A percentile compares a stretch with the other conserved stretches of the same genome.
Conservation (phyloP, 2,113 vertebrate species). For the Procavia capensis region DNA sequence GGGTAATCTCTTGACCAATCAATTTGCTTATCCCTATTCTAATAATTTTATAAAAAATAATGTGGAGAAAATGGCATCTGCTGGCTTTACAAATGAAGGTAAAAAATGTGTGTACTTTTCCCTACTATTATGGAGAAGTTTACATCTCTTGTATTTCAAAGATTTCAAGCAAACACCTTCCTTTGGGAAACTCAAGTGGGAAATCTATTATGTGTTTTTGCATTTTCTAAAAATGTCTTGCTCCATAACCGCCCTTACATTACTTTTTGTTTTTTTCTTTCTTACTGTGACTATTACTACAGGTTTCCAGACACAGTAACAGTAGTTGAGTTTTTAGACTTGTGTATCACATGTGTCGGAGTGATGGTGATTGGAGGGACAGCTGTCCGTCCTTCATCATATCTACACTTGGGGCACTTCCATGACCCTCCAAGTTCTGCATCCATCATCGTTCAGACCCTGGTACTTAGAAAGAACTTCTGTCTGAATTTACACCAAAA, state of each 20-base stretch:
- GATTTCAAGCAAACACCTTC: conserved; percentile 58
- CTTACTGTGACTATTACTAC: conserved; percentile 15
- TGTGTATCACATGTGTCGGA: conserved; percentile 5
- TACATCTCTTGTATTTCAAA: conserved; percentile 23
- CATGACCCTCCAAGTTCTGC: conserved; percentile 2
- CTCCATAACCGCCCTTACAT: conserved; percentile 27
- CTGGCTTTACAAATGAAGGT: conserved; percentile 39
- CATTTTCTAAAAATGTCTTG: conserved; percentile 45
- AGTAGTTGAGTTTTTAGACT: not conserved
- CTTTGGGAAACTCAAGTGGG: conserved; percentile 50
- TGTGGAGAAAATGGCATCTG: conserved; percentile 44
- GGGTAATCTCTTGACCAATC: conserved; percentile 56
- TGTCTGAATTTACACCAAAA: not conserved
- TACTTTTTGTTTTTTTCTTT: conserved; percentile 54
- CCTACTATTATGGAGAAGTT: conserved; percentile 54
- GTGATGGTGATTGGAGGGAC: not conserved
- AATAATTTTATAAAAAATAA: conserved; percentile 61
- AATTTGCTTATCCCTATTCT: conserved; percentile 47
- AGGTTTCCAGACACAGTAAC: conserved; percentile 45
- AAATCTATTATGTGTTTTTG: conserved; percentile 52
- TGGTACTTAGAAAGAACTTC: not conserved
- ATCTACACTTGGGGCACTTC: not conserved
- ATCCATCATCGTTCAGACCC: not conserved
- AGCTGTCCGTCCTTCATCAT: not conserved
- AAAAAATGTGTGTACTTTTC: conserved; percentile 64